Conservation (phyloP, 2,797 vertebrate genomes). For the Pangasius mekongensis region DNA sequence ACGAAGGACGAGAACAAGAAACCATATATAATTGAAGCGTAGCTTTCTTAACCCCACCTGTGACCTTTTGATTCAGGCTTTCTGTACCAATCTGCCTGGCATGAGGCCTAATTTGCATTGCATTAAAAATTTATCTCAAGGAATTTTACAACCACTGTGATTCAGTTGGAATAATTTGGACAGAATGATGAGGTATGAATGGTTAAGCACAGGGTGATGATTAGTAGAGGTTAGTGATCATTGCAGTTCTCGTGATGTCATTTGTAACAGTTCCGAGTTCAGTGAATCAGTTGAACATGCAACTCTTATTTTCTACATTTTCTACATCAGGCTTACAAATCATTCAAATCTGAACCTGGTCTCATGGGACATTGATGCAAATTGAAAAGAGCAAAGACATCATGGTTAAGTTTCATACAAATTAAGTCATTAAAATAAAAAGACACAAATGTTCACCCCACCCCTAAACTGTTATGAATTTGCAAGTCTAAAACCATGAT, state of each 20-base stretch:
- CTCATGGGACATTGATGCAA: not conserved
- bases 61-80: slow-evolving; percentile 55
- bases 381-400: not conserved
- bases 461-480: not conserved
- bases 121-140: not conserved
- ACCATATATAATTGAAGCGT: slow-evolving; percentile 75
- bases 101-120: not conserved
- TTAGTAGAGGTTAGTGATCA: not conserved
- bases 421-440: not conserved
- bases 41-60: slow-evolving; percentile 51
- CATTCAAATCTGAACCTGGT: not conserved
- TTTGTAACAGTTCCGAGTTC: not conserved
- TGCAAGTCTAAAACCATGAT: not conserved
- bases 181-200: not conserved
- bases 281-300: not conserved
- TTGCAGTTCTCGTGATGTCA: not conserved
- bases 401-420: not conserved
- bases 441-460: not conserved
- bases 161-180: not conserved
- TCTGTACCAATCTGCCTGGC: not conserved
- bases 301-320: not conserved
- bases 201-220: too few relatives aligned
- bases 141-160: not conserved
- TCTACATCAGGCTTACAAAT: not conserved
- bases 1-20: slow-evolving; percentile 46